Evolutionary conservation across 2,888 invertebrate species (phyloP).

Genomic region (Galerucella pusilla): DNA sequence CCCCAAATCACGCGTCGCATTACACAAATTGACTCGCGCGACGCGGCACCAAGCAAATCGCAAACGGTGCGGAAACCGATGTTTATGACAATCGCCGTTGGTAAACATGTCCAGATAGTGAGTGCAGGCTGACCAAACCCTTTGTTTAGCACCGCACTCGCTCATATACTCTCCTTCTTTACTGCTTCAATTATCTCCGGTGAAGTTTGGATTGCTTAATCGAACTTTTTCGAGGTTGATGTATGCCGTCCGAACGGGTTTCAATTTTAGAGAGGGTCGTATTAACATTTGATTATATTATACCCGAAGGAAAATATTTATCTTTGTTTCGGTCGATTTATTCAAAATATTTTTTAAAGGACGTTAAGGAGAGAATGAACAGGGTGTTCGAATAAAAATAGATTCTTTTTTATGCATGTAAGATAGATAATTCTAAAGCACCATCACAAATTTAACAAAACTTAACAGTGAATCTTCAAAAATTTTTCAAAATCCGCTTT

Average conservation of each 20-base stretch:
- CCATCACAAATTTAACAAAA: no score
- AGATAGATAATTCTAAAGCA: no score
- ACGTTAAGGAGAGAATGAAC: no score
- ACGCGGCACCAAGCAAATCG: slow-evolving; percentile 33
- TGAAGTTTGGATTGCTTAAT: slow-evolving; percentile 43
- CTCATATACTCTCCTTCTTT: slow-evolving; percentile 54
- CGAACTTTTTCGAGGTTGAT: slow-evolving; percentile 32
- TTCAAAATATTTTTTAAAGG: no score
- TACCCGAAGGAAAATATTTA: neutral
- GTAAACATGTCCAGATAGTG: slow-evolving; percentile 49
- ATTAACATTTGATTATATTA: neutral
- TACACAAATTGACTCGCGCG: slow-evolving; percentile 47
- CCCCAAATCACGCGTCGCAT: slow-evolving; percentile 41
- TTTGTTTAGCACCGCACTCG: slow-evolving; percentile 53
- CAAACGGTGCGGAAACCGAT: slow-evolving; percentile 53
- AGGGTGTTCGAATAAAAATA: no score
- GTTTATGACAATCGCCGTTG: slow-evolving; percentile 53
- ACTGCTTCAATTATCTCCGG: slow-evolving; percentile 51
- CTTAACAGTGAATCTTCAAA: no score
- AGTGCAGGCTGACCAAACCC: slow-evolving; percentile 56
- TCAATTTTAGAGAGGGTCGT: slow-evolving; percentile 6
- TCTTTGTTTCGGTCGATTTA: neutral
- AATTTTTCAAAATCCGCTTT: no score
- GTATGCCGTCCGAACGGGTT: slow-evolving; percentile 9
- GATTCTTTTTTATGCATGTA: no score